phyloP scores from a whole-genome alignment of 2,113 vertebrate genomes.

The Fregetta grallaria region DNA sequence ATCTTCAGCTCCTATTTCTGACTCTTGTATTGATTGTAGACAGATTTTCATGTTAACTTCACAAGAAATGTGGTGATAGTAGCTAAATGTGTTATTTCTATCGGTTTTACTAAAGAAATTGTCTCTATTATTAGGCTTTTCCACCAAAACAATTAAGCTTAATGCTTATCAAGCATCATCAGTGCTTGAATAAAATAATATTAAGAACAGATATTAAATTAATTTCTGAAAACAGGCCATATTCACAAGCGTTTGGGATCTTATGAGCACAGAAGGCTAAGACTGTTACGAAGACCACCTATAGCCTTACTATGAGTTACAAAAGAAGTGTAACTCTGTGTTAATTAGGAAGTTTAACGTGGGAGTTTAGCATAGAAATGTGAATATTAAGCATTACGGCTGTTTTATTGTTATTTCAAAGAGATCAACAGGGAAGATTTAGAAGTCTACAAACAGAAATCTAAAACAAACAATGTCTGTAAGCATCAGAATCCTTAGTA shows the following conservation, averaged over 20 bases:
- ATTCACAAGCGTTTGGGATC: not conserved
- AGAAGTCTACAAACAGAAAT: not conserved
- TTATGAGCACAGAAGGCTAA: not conserved
- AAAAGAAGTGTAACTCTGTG: not conserved
- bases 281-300: not conserved
- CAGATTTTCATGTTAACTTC: not conserved
- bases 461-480: not conserved
- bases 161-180: not conserved
- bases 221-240: not conserved
- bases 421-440: not conserved
- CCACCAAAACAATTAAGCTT: not conserved
- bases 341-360: not conserved
- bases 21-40: not conserved
- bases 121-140: not conserved
- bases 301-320: not conserved
- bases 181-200: not conserved
- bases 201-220: not conserved
- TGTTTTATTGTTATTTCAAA: not conserved
- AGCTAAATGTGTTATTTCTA: not conserved
- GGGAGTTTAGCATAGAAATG: not conserved
- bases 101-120: not conserved
- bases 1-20: not conserved
- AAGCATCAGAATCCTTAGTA: not conserved
- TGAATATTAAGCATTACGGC: not conserved
- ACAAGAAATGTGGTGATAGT: not conserved